Percentiles rank a stretch among this genome's conserved stretches.
These are phyloP conservation scores for Anguilla japonica DNA, from an alignment of 2,113 vertebrate species.

Conservation along the genomic window DNA sequence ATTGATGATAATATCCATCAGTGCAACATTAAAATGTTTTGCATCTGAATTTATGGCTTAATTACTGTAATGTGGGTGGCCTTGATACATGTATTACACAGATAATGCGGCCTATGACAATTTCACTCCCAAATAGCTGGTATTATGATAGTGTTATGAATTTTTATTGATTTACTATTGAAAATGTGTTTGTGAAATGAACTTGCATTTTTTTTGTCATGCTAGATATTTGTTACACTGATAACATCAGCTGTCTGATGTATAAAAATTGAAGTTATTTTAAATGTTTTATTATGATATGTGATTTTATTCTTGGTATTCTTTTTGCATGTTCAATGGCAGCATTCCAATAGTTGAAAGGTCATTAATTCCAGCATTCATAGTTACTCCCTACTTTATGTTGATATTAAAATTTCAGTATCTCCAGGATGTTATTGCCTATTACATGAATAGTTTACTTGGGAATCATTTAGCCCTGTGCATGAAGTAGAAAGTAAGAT, in stretches of 20 bases:
- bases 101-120: neutral
- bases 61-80: neutral
- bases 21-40: neutral
- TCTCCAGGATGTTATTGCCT: neutral
- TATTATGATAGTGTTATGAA: neutral
- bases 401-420: neutral
- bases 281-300: neutral
- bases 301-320: conserved; percentile 12
- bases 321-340: neutral
- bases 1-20: neutral
- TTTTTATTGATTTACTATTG: neutral
- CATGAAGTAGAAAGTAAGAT: neutral
- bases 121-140: neutral
- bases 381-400: neutral
- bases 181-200: too few relatives aligned
- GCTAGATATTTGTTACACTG: neutral
- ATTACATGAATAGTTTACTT: neutral
- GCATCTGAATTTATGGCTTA: neutral
- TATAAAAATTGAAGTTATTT: neutral
- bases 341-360: neutral
- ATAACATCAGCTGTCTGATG: neutral
- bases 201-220: too few relatives aligned
- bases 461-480: neutral
- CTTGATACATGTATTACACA: neutral
- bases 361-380: neutral